Evolutionary conservation across 2,888 invertebrate genomes (phyloP), one percentile per base, ranked within the genome.

Genomic region (Tipula vernalis): DNA sequence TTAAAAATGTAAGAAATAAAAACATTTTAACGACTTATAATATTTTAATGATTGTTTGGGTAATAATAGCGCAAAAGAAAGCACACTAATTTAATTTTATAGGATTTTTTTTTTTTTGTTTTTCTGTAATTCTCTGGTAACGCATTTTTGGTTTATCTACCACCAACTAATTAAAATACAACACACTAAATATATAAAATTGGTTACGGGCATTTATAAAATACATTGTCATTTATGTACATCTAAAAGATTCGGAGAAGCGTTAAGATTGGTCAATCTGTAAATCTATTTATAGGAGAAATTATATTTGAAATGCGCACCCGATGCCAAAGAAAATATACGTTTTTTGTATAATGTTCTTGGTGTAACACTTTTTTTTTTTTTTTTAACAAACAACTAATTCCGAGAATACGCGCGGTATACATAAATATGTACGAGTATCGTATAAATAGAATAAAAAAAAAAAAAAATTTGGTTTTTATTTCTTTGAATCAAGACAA

Each of bases 51-150:
- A 71, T 71, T 71, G 71, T 71, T 71, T 71, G 71, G 71, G 28
- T 71, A 71, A 71, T 71, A 71, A 71, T 71, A 71, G 71, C 71
- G 71, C 71, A 71, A 71, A 71, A 71, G 71, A 71, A 71, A 71
- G 71, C 71, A 71, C 71, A 71, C 71, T 71, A 71, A 71, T 18
- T 28, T 71, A 71, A 71, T 71, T 28, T 71, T 71, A 71, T 71
- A 71, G 28, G 71, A 71, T 71, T 28, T 28, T 28, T 71, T 71
- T 28, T 18, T n/a, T 28, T 28, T 28, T 28, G 28, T 28, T 28
- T 28, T 28, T 28, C 1, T 71, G 18, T 71, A 71, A 8, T 12
- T 71, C 71, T 71, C 3, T 28, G 71, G 71, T 18, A 71, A 28
- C 71, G 51, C 51, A n/a, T n/a, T n/a, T n/a, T n/a, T n/a, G n/a